Evolutionary conservation across 2,888 invertebrate species (phyloP), one percentile per base, ranked within the genome.

Genomic region (Sphaerophoria taeniata): DNA sequence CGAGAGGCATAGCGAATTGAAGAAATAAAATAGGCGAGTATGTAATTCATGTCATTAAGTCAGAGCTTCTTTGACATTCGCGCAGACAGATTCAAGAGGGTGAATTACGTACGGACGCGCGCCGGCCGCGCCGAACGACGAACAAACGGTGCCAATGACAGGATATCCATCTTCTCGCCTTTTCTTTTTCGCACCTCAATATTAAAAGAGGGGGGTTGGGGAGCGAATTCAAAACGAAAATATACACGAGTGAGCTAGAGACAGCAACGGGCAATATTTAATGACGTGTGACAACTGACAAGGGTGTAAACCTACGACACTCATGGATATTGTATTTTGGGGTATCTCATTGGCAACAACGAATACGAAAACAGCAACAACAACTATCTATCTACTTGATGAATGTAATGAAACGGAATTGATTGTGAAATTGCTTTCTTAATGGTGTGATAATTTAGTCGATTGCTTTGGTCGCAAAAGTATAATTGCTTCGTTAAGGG

Each of bases 361-460:
- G 36, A 36, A 36, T 7, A 7, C 36, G 5, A 36, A 36, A 36
- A 36, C 36, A 7, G 5, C 36, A 36, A 36, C 39, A 9, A 39
- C 39, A 39, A 56, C 11, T 49, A 43, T 51, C 71, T 24, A 63
- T 67, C 79, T 53, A 51, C 14, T 53, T 63, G 80, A 84, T 75
- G 71, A 80, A 72, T 72, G 84, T 47, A 84, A 84, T 80, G 80
- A 76, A 80, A 56, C 36, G 69, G 72, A 84, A 75, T 84, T 79
- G 74, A 80, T 80, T 84, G 71, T 72, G 80, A 79, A 84, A 84
- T 80, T 84, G 80, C 84, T 80, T 79, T 47, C 74, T 84, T 80
- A 80, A 80, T 84, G 84, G 84, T 75, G 84, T 84, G 84, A 84
- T 84, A 80, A 84, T 84, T 80, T 72, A 80, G 71, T 55, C 60